Evolutionary conservation across 2,888 invertebrate species (phyloP).

Genomic region (Nemapogon koenigi): DNA sequence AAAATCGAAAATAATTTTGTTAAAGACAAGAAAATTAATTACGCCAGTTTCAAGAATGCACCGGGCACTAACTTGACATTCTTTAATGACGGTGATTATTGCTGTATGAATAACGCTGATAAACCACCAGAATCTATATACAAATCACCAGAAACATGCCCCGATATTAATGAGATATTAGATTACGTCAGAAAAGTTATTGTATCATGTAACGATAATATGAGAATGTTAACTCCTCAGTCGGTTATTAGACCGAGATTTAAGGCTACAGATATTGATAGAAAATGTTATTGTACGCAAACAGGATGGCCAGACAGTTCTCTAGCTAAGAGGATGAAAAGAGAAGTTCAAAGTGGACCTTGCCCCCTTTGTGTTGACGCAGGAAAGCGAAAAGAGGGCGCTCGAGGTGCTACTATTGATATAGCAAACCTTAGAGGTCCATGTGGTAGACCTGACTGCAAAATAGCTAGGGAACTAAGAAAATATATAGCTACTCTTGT

Average conservation of each 20-base stretch:
- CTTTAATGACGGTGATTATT: constrained; percentile 40
- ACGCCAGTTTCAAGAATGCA: constrained; percentile 47
- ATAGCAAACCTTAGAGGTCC: constrained; percentile 51
- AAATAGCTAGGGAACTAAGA: constrained; percentile 45
- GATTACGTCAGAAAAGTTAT: constrained; percentile 52
- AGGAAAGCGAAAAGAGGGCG: constrained; percentile 23
- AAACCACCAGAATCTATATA: constrained; percentile 46
- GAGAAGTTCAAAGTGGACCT: constrained; percentile 33
- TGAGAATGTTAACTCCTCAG: constrained; percentile 53
- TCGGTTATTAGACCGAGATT: constrained; percentile 41
- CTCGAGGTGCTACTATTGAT: constrained; percentile 31
- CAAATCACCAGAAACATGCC: constrained; percentile 42
- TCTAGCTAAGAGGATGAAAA: constrained; percentile 40
- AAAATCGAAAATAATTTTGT: constrained; percentile 35
- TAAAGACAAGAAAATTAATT: constrained; percentile 32
- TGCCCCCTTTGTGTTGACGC: constrained; percentile 40
- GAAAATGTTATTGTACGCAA: constrained; percentile 46
- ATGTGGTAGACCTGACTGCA: constrained; percentile 48
- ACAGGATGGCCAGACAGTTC: constrained; percentile 40
- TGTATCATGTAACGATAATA: constrained; percentile 51
- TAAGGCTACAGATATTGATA: constrained; percentile 52
- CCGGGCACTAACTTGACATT: constrained; percentile 43
- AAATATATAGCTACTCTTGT: constrained; percentile 46
- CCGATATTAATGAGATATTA: constrained; percentile 42
- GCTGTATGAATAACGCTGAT: constrained; percentile 43